Evolutionary conservation across 2,888 invertebrate genomes (phyloP), one percentile per base, ranked within the genome.

Genomic region (Teleogryllus oceanicus): DNA sequence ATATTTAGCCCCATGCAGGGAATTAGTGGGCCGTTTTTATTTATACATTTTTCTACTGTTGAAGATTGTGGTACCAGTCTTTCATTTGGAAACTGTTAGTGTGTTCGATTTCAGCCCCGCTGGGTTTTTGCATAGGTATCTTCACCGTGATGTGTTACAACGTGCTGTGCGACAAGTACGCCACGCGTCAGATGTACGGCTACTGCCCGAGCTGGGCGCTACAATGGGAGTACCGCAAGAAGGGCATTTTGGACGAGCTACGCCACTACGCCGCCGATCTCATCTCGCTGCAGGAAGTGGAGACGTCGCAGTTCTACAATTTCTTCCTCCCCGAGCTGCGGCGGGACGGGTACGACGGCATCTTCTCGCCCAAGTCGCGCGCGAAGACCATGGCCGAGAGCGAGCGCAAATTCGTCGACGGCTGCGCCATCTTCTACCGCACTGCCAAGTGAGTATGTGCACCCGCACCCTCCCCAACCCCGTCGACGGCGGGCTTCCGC

Each of bases 91-190:
- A 3, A 24, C 0, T 2, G 1, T 24, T 24, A 24, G 24, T 24
- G 2, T 24, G 24, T 24, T 2, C 24, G 3, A 24, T 24, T 24
- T 24, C 2, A 37, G 37, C 51, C n/a, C 80, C 80, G 79, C 81
- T 37, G 37, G 37, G 37, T 80, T 84, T 83, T 84, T 81, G 85
- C 88, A 16, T 89, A 94, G 95, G 96, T 90, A 95, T 97, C 87
- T 98, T 99, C 90, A 98, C 99, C 84, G 98, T 99, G 85, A 97
- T 99, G 96, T 99, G 99, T 88, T 99, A 99, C 91, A 99, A 99
- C 89, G 98, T 99, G 84, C 91, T 99, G 84, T 98, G 99, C 89
- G 98, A 99, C 90, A 98, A 98, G 89, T 99, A 98, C 87, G 99
- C 99, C 83, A 99, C 99, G 79, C 89, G 98, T 85, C 97, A 98